A percentile compares a stretch with the other conserved stretches of the same genome.
phyloP scores from a whole-genome alignment of 2,113 vertebrate species.

The Xiphophorus couchianus region DNA sequence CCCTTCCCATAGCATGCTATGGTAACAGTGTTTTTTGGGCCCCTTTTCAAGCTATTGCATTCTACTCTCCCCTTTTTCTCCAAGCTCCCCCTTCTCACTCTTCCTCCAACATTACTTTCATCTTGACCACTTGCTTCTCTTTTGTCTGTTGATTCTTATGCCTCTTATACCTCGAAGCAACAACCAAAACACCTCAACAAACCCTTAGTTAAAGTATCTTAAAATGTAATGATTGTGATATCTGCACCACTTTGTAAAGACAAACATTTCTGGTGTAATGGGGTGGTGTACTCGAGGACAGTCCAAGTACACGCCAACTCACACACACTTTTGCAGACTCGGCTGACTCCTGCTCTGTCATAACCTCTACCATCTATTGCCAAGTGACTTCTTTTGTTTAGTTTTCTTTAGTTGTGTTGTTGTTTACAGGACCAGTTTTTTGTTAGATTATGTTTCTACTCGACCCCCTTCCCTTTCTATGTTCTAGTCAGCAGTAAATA shows the following conservation, averaged over 20 bases:
- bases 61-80: slow-evolving; percentile 81
- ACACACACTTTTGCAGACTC: slow-evolving; percentile 62
- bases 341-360: slow-evolving; percentile 77
- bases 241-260: slow-evolving; percentile 75
- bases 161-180: slow-evolving; percentile 64
- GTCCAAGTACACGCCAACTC: slow-evolving; percentile 49
- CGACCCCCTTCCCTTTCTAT: slow-evolving; percentile 65
- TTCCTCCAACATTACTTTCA: slow-evolving; percentile 77
- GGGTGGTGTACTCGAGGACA: slow-evolving; percentile 61
- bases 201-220: slow-evolving; percentile 53
- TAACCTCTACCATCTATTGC: slow-evolving; percentile 77
- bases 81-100: slow-evolving; percentile 76
- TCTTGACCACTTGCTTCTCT: slow-evolving; percentile 78
- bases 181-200: slow-evolving; percentile 71
- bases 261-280: slow-evolving; percentile 71
- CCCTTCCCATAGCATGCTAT: slow-evolving; percentile 96
- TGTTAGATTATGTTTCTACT: slow-evolving; percentile 71
- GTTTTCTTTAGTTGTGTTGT: slow-evolving; percentile 60
- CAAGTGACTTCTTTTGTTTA: slow-evolving; percentile 71
- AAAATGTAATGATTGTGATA: slow-evolving; percentile 67
- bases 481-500: slow-evolving; percentile 77
- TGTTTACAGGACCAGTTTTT: slow-evolving; percentile 80
- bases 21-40: slow-evolving; percentile 90
- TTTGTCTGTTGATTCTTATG: slow-evolving; percentile 77
- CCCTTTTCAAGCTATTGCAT: slow-evolving; percentile 84